Evolutionary conservation across 2,797 vertebrate genomes (phyloP), one percentile per base, ranked within the genome.

Genomic region (Eospalax fontanierii): DNA sequence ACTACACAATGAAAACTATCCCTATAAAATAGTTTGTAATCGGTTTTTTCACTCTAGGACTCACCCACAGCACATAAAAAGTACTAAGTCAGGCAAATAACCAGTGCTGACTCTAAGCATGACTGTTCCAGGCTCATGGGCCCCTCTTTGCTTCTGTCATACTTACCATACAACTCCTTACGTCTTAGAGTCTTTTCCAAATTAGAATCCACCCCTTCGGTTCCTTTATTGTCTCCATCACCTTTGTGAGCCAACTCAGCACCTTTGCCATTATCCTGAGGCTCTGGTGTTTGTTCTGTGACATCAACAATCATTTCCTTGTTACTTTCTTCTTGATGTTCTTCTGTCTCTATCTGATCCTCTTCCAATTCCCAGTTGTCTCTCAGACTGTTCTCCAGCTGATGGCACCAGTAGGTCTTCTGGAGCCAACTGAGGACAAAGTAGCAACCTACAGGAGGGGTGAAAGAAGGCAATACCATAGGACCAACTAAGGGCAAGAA

Each of bases 351-450:
- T 66, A 90, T 87, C n/a, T 97, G 99, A 4, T 98, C 97, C 7
- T 97, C 98, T 2, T 98, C 98, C 43, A 99, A 98, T 11, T 98
- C 98, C 99, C 99, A 99, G 96, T 98, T 97, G n/a, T 98, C 99
- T 74, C 97, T 97, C 8, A 99, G 92, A 24, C 96, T 99, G 59
- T 98, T 99, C 65, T 99, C 99, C 94, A 99, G 90, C 95, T 99
- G 99, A 68, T 99, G 99, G 96, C 98, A 99, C 99, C 99, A 99
- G 96, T 99, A 99, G 0, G 99, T 99, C 95, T 99, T 99, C 95
- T 99, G 99, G 21, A 99, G 99, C 99, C 99, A 99, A 43, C 99
- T 98, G 96, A 99, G 98, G 30, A 99, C 99, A 96, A 99, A 99
- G 81, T 99, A 98, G 63, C 99, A 99, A 6, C 99, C 99, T 99